Evolutionary conservation across 2,888 invertebrate species (phyloP).

Genomic region (Plagodis pulveraria): DNA sequence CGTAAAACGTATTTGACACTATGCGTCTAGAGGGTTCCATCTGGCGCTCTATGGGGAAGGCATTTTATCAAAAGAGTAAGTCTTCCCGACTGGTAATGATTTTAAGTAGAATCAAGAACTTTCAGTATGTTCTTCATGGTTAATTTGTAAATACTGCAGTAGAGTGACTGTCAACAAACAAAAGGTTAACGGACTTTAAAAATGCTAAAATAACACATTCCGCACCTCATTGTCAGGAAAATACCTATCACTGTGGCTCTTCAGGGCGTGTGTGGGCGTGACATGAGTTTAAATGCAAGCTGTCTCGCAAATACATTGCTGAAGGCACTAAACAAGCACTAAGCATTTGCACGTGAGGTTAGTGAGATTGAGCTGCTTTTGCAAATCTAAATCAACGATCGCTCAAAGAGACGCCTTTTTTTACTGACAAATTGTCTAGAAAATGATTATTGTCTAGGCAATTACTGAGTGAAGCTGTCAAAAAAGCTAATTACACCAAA

Average conservation of each 20-base stretch:
- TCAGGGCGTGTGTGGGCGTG: conserved; percentile 20
- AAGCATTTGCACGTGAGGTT: too few relatives aligned
- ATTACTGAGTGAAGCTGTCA: background rate
- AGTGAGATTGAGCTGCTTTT: background rate
- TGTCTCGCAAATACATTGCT: background rate
- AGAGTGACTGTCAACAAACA: conserved; percentile 7
- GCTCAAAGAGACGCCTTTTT: background rate
- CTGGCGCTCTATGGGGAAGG: too few relatives aligned
- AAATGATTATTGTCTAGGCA: too few relatives aligned
- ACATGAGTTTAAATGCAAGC: conserved; percentile 13
- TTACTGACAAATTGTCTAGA: background rate
- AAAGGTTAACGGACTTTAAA: conserved; percentile 13
- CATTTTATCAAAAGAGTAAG: too few relatives aligned
- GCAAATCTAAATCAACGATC: background rate
- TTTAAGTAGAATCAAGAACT: too few relatives aligned
- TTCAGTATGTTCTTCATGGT: too few relatives aligned
- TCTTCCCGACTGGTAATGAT: too few relatives aligned
- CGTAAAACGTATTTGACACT: too few relatives aligned
- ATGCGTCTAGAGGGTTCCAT: too few relatives aligned
- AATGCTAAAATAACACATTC: conserved; percentile 22
- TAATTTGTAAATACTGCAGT: conserved; percentile 10
- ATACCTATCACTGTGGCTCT: conserved; percentile 10
- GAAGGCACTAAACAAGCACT: too few relatives aligned
- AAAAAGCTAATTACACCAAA: conserved; percentile 23
- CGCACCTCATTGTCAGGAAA: conserved; percentile 17